These are phyloP conservation scores for Hylaea fasciaria DNA, from an alignment of 2,888 invertebrate genomes.

Conservation along the genomic window DNA sequence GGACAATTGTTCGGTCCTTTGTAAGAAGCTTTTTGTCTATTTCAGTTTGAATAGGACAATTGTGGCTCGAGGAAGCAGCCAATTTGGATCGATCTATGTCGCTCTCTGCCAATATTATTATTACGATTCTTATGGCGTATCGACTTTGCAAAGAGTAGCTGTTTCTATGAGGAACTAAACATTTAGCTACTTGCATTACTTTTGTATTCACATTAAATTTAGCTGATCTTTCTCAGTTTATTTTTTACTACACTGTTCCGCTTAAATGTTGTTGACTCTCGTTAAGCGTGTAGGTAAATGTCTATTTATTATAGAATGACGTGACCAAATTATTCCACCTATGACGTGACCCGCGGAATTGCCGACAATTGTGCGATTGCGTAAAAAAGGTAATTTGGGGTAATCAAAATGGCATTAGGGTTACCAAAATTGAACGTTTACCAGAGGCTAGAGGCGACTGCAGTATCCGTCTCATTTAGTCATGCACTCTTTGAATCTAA, in stretches of 20 bases:
- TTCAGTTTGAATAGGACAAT: constrained; percentile 69
- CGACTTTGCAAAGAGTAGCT: constrained; percentile 1
- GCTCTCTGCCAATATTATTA: constrained; percentile 26
- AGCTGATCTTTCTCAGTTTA: constrained; percentile 33
- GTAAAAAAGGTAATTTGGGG: constrained; percentile 71
- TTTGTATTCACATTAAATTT: constrained; percentile 1
- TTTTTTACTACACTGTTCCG: constrained; percentile 47
- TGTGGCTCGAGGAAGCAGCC: constrained; percentile 70
- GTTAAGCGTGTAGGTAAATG: constrained; percentile 55
- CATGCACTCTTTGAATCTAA: constrained; percentile 55
- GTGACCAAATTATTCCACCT: constrained; percentile 43
- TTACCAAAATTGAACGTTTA: constrained; percentile 57
- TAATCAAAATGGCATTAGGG: constrained; percentile 80
- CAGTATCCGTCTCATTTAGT: constrained; percentile 60
- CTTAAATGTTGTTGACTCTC: constrained; percentile 47
- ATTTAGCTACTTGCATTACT: background rate
- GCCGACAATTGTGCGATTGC: constrained; percentile 53
- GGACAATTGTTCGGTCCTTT: constrained; percentile 66
- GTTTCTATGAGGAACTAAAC: background rate
- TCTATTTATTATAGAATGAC: constrained; percentile 57
- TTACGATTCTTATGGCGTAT: constrained; percentile 24
- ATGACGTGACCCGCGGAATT: constrained; percentile 63
- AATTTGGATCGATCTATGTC: constrained; percentile 60
- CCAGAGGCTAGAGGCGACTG: constrained; percentile 50
- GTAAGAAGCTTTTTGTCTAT: constrained; percentile 72